These are phyloP conservation scores for Cryptotermes secundus DNA, from an alignment of 1,140 invertebrate genomes.

Conservation along the genomic window DNA sequence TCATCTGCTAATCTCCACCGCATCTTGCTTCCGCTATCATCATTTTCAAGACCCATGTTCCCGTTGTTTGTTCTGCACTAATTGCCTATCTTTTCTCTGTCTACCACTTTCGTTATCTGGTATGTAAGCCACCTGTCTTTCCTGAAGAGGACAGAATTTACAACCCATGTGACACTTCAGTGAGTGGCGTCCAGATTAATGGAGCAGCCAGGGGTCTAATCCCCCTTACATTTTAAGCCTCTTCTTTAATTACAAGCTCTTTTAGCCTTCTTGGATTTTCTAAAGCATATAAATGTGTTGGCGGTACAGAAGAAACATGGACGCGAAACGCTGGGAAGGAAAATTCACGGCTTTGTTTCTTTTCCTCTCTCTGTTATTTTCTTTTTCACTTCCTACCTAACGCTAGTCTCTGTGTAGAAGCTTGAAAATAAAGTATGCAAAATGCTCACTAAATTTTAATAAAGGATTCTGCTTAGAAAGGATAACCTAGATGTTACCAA, in stretches of 20 bases:
- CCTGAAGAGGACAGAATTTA: neutral
- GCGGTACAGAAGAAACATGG: neutral
- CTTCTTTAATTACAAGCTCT: neutral
- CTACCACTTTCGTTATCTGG: neutral
- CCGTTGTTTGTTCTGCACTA: too few relatives aligned
- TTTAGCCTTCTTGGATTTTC: neutral
- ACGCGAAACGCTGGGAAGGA: neutral
- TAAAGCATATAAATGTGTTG: neutral
- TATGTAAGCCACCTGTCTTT: neutral
- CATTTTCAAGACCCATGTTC: too few relatives aligned
- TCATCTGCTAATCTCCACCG: too few relatives aligned
- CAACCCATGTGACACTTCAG: neutral
- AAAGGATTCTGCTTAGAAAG: neutral
- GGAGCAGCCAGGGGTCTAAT: neutral
- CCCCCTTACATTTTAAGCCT: neutral
- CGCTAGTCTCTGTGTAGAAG: neutral
- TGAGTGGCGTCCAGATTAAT: neutral
- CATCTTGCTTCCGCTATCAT: too few relatives aligned
- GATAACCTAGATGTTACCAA: neutral
- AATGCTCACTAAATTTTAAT: slow-evolving; percentile 18
- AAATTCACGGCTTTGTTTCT: neutral
- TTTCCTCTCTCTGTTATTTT: neutral
- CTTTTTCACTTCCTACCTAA: neutral
- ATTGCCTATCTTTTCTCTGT: too few relatives aligned
- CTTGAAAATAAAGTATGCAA: slow-evolving; percentile 17